Evolutionary conservation across 1,140 invertebrate species (phyloP), one percentile per base, ranked within the genome.

Genomic region (Aphaenogaster rudis): DNA sequence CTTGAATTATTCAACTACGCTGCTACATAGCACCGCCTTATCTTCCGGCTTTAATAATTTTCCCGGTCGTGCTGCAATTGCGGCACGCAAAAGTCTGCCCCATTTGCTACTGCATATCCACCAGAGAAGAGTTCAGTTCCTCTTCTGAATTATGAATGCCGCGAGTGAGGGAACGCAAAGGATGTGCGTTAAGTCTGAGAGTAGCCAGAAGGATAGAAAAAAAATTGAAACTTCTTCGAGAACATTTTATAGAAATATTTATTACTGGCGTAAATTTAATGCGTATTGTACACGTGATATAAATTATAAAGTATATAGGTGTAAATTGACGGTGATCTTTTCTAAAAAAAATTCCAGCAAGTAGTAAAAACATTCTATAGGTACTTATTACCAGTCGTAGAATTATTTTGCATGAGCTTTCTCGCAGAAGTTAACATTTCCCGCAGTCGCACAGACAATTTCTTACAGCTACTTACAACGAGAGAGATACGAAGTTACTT

Each of bases 1-100:
- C 13, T 50, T 89, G 87, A 92, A 91, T 92, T 86, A 91, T 92
- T 92, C 76, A 88, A 48, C 50, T 80, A 21, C 54, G 57, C 57
- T 15, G 39, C 54, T 50, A 50, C 48, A n/a, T 78, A 52, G 63
- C 39, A 61, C 54, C 86, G 84, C 57, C 80, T 80, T 90, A 90
- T 74, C 81, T 86, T 74, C 63, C 52, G 39, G 82, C 82, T 90
- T 90, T 78, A 91, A 90, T 91, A 86, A 91, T 91, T 91, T 90
- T 78, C 59, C 80, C 36, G 36, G 21, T 33, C 28, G 50, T 33
- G 63, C 39, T 63, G 89, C 86, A 78, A 88, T 88, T 82, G 85
- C 71, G 86, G 71, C 54, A 79, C 61, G 85, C 72, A 69, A 72
- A 81, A 72, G 54, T 81, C 80, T 15, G 52, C 42, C 52, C 69